These are phyloP conservation scores for Melangyna quadrimaculata DNA, from an alignment of 2,888 invertebrate species.

Conservation along the genomic window DNA sequence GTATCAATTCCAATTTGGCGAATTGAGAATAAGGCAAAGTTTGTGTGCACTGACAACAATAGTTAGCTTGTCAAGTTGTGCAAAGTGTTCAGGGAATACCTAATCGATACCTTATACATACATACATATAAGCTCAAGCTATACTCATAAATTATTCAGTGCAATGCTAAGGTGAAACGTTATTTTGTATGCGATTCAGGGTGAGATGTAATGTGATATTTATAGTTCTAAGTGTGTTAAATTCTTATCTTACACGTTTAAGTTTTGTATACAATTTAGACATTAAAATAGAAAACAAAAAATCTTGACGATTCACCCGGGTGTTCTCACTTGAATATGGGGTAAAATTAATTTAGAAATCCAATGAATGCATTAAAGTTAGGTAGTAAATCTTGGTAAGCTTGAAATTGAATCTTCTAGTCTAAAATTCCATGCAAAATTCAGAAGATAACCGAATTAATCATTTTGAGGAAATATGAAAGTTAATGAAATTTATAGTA, in stretches of 20 bases:
- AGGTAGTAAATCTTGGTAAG: too few relatives aligned
- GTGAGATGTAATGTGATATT: conserved; percentile 6
- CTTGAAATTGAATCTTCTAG: too few relatives aligned
- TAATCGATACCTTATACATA: conserved; percentile 18
- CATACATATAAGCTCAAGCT: too few relatives aligned
- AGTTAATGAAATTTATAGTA: too few relatives aligned
- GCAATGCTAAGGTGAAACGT: conserved; percentile 35
- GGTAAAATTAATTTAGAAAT: background rate
- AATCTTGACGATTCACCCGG: background rate
- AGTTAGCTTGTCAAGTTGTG: conserved; percentile 42
- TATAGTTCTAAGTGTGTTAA: conserved; percentile 3
- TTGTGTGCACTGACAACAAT: conserved; percentile 37
- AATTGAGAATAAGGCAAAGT: conserved; percentile 36
- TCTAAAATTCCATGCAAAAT: too few relatives aligned
- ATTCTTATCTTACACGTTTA: background rate
- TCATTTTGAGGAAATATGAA: too few relatives aligned
- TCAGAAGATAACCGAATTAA: too few relatives aligned
- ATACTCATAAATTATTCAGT: conserved; percentile 63
- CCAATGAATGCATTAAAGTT: background rate
- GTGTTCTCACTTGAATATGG: background rate
- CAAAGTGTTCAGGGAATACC: conserved; percentile 46
- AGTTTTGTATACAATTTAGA: background rate
- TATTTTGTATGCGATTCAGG: conserved; percentile 19
- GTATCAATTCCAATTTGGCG: conserved; percentile 43
- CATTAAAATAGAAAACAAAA: background rate